Evolutionary conservation across 2,797 vertebrate genomes (phyloP), one percentile per base, ranked within the genome.

Genomic region (Enteromius argenteus): DNA sequence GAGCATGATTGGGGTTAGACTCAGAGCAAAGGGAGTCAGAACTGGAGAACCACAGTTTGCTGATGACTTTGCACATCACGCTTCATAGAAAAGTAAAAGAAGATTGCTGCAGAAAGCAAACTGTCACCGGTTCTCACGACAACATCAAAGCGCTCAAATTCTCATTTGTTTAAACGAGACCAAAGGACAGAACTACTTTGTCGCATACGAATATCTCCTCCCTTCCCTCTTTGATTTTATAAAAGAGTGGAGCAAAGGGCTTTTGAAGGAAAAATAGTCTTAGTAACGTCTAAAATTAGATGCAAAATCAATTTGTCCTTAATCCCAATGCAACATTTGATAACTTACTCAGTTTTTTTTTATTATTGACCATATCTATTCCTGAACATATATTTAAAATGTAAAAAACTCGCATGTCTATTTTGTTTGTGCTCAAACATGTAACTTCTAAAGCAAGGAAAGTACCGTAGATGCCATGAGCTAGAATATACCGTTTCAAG

Each of bases 1-100:
- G 71, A 86, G 73, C 79, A 76, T 67, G 82, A 84, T 85, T 84
- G 79, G 84, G 87, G 87, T 88, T 89, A 85, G 46, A 30, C 79
- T 66, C 68, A 71, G 80, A 53, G 84, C 58, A 42, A 72, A 75
- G 60, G 72, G 51, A 85, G 85, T 84, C 86, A 81, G 84, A 51
- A 79, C 66, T 74, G 53, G 87, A 85, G 72, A 83, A 60, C 32
- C 74, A 62, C 73, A 51, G 27, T 78, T 79, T 83, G 78, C 84
- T 86, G 88, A 86, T 85, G 85, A 88, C 74, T 86, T 75, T 76
- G 86, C 87, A 86, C 67, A 75, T 86, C 35, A 77, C 10, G 49
- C 74, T 86, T 83, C 60, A 83, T 32, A 71, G 66, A 67, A 74
- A 86, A 81, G 21, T 85, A 44, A 83, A 74, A 80, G 58, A 84